These are phyloP conservation scores for Chionomys nivalis DNA, from an alignment of 2,113 vertebrate genomes.

Conservation along the genomic window DNA sequence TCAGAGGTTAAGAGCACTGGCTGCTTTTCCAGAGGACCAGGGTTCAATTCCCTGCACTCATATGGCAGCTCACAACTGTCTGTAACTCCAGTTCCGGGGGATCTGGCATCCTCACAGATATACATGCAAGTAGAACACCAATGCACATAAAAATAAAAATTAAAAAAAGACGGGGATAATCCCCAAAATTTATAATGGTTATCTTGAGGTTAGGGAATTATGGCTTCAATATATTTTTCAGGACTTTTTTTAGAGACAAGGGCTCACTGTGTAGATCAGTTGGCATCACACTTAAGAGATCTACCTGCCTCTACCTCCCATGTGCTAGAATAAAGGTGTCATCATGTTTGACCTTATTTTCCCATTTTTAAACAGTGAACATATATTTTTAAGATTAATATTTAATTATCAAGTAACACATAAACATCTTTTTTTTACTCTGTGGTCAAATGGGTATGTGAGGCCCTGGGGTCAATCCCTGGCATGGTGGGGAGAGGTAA, in stretches of 20 bases:
- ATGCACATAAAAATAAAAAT: neutral
- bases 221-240: slow-evolving; percentile 26
- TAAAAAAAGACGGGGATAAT: neutral
- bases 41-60: neutral
- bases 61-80: neutral
- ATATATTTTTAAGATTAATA: slow-evolving; percentile 44
- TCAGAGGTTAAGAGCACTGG: neutral
- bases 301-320: neutral
- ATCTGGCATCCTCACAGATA: neutral
- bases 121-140: neutral
- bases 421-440: neutral
- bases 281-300: neutral
- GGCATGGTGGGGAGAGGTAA: too few relatives aligned
- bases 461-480: neutral
- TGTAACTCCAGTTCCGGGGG: neutral
- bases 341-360: slow-evolving; percentile 11
- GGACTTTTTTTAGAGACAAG: neutral
- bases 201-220: neutral
- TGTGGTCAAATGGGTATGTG: neutral
- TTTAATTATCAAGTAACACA: slow-evolving; percentile 42
- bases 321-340: neutral
- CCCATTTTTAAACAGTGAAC: neutral
- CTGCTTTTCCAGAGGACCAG: neutral
- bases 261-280: neutral
- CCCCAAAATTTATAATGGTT: slow-evolving; percentile 11